Base-by-base conservation (phyloP, 2,888 invertebrate species). In the Scotopteryx bipunctaria region DNA sequence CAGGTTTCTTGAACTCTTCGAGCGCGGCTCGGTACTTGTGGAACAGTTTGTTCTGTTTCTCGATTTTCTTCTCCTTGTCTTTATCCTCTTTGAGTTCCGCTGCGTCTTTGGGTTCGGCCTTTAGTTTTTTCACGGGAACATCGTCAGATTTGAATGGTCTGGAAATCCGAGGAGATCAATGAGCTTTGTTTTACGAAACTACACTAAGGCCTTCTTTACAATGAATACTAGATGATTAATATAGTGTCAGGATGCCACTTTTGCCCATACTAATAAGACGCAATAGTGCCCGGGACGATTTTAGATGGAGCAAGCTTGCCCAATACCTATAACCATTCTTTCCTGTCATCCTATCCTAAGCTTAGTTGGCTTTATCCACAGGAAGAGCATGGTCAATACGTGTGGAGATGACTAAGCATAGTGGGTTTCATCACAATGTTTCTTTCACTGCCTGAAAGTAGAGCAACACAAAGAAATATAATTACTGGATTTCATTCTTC, bases 1-100 rank as follows among this genome's bases (percentile, higher is more conserved):
- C 92, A 0, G 76, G 67, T 67, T 94, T 96, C 0, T 81, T 80
- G 13, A 97, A 83, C 8, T 88, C 71, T 2, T 83, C 81, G 5
- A 91, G 58, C 1, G 74, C 74, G 15, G 59, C 64, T 13, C 80
- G 78, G 52, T 85, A 70, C 63, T 89, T 90, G 51, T 83, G 83
- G 57, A 70, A 91, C 13, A 83, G 57, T 69, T 95, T 92, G 70
- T 93, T 95, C 81, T 98, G 98, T 58, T 94, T 92, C 66, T 93
- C 91, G 27, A 95, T 82, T 56, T 91, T 80, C 48, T 93, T 91
- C 45, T 94, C 92, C 25, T 92, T 83, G 0, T 90, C 87, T 33
- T 83, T 84, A 43, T 92, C 91, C 46, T 83, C 81, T 55, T 90
- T 85, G 19, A 82, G 66, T 42, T 92, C 93, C 15, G 76, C 76